These are phyloP conservation scores for Danio aesculapii DNA, from an alignment of 2,797 vertebrate genomes.

Conservation along the genomic window DNA sequence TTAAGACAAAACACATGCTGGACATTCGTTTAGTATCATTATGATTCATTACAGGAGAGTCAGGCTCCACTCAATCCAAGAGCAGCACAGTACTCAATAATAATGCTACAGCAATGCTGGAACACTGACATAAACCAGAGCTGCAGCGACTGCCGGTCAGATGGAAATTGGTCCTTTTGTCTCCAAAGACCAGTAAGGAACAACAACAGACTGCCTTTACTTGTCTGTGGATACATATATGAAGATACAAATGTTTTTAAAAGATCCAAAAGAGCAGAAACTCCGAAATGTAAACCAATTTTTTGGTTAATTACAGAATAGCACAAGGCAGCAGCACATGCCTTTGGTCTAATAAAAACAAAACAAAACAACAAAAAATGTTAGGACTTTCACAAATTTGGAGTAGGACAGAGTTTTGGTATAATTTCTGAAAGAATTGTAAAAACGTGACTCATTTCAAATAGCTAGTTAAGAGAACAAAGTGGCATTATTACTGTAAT, in stretches of 20 bases:
- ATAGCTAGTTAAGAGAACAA: too few species aligned
- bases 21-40: conserved; percentile 28
- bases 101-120: not conserved
- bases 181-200: conserved; percentile 5
- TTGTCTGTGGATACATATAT: conserved; percentile 4
- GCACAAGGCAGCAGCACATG: not conserved
- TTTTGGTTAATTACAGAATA: not conserved
- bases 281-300: not conserved
- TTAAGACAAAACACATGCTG: conserved; percentile 22
- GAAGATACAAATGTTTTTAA: not conserved
- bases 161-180: conserved; percentile 1
- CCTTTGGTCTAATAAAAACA: not conserved
- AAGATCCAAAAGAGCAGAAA: not conserved
- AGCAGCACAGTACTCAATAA: not conserved
- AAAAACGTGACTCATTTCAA: too few species aligned
- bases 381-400: not conserved
- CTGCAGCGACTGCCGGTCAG: not conserved
- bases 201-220: not conserved
- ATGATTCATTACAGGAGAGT: conserved; percentile 24
- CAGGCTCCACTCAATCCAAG: conserved; percentile 4
- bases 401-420: too few species aligned
- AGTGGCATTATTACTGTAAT: too few species aligned
- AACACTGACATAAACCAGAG: conserved; percentile 6
- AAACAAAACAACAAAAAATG: not conserved
- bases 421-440: too few species aligned